phyloP scores from a whole-genome alignment of 2,797 vertebrate genomes.

The Centropyge bicolor region DNA sequence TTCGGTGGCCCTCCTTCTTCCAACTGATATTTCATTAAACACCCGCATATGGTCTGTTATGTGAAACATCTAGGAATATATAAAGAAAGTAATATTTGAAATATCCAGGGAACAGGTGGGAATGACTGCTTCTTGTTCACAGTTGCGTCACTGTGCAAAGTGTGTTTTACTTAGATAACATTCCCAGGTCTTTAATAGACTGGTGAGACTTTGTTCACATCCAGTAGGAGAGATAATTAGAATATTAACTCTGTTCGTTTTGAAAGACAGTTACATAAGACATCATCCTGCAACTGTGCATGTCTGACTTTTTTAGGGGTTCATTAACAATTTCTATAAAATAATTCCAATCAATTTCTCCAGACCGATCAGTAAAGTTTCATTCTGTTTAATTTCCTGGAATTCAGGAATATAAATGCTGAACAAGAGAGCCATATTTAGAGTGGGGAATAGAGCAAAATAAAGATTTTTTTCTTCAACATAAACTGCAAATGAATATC shows the following conservation, averaged over 20 bases:
- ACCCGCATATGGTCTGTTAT: slow-evolving; percentile 39
- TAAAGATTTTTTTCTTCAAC: background rate
- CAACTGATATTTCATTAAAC: slow-evolving; percentile 68
- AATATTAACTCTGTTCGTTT: slow-evolving; percentile 12
- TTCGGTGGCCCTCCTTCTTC: slow-evolving; percentile 27
- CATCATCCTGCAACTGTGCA: background rate
- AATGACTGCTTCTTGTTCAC: slow-evolving; percentile 24
- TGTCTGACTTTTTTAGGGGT: background rate
- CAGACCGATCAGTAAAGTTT: slow-evolving; percentile 27
- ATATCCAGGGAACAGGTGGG: slow-evolving; percentile 28
- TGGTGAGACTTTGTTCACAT: slow-evolving; percentile 23
- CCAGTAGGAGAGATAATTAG: slow-evolving; percentile 31
- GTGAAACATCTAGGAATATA: slow-evolving; percentile 39
- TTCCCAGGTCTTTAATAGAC: slow-evolving; percentile 22
- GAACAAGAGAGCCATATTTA: background rate
- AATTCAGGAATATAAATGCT: background rate
- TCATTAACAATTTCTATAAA: slow-evolving; percentile 4
- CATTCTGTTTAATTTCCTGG: background rate
- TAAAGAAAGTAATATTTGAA: slow-evolving; percentile 42
- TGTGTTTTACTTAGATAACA: slow-evolving; percentile 41
- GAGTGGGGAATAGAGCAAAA: background rate
- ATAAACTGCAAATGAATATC: background rate
- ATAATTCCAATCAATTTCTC: slow-evolving; percentile 15
- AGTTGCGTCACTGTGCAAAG: slow-evolving; percentile 37
- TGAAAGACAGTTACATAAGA: slow-evolving; percentile 6